A percentile compares a stretch with the other conserved stretches of the same genome.
These are phyloP conservation scores for Cheilosia pagana DNA, from an alignment of 2,888 invertebrate genomes.

Conservation along the genomic window DNA sequence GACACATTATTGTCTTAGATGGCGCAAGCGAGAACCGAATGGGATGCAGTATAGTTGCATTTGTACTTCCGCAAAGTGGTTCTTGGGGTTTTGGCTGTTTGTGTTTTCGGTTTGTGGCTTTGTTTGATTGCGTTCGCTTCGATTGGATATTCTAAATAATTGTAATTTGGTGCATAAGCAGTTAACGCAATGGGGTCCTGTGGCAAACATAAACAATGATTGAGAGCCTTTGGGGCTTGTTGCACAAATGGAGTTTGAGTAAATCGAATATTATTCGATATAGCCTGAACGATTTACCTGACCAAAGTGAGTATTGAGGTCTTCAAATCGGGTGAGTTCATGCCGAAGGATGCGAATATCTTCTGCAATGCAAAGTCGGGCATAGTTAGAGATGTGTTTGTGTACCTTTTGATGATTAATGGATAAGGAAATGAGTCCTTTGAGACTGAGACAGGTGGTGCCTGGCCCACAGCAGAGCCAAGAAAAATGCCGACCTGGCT, in stretches of 20 bases:
- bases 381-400: too few relatives aligned
- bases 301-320: not conserved
- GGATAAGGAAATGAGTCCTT: too few relatives aligned
- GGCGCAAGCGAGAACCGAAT: not conserved
- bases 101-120: conserved; percentile 33
- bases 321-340: not conserved
- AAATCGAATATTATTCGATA: conserved; percentile 39
- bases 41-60: conserved; percentile 40
- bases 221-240: conserved; percentile 13
- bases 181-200: conserved; percentile 36
- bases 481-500: fast-evolving
- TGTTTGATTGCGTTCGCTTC: conserved; percentile 42
- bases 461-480: too few relatives aligned
- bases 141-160: conserved; percentile 61
- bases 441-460: too few relatives aligned
- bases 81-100: conserved; percentile 45
- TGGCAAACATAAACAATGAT: conserved; percentile 42
- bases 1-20: conserved; percentile 42
- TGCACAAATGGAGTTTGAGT: conserved; percentile 40
- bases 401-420: too few relatives aligned
- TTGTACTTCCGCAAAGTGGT: conserved; percentile 54
- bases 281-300: not conserved
- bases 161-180: conserved; percentile 56
- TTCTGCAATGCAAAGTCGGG: too few relatives aligned
- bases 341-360: too few relatives aligned